phyloP scores from a whole-genome alignment of 92 coral and sea anemone species.

The Porites evermanni region DNA sequence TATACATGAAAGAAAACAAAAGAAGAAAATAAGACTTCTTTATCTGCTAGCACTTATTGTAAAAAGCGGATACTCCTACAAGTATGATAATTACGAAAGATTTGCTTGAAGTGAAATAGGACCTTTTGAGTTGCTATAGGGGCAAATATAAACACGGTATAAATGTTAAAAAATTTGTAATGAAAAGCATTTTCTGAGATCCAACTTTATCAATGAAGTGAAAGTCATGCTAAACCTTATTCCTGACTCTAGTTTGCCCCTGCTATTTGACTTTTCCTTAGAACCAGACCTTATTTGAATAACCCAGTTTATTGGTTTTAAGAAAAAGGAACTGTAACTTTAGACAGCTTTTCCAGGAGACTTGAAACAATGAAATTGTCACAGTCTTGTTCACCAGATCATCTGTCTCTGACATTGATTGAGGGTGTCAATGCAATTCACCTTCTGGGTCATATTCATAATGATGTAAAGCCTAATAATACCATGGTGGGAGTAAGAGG shows the following conservation, averaged over 20 bases:
- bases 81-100: background rate
- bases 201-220: background rate
- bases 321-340: conserved; percentile 13
- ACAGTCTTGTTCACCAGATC: too few relatives aligned
- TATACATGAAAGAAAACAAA: conserved; percentile 22
- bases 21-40: conserved; percentile 20
- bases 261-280: conserved; percentile 24
- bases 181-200: background rate
- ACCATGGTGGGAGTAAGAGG: too few relatives aligned
- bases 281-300: conserved; percentile 31
- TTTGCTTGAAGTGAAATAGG: background rate
- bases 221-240: background rate
- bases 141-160: background rate
- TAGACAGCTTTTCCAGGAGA: conserved; percentile 18
- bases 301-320: conserved; percentile 19
- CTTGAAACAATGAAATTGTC: background rate
- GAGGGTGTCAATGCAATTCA: too few relatives aligned
- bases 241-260: conserved; percentile 10
- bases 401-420: too few relatives aligned
- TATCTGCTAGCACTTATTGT: background rate
- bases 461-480: too few relatives aligned
- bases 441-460: too few relatives aligned
- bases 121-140: conserved; percentile 32
- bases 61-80: background rate
- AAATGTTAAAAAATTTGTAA: conserved; percentile 11